Conservation (phyloP, 2,113 vertebrate species). For the Martes martes region DNA sequence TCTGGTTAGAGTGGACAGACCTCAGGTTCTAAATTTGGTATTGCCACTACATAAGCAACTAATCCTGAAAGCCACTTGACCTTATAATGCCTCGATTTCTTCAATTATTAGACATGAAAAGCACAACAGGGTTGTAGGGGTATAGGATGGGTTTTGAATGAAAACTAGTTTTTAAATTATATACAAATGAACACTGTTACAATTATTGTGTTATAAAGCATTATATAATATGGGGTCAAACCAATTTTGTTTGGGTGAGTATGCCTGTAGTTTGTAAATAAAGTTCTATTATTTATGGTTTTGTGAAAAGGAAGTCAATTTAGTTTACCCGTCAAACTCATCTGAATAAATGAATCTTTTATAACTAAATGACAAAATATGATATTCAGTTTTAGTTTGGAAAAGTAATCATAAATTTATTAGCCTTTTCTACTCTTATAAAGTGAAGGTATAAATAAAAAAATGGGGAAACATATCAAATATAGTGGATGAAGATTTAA, state of each 20-base stretch:
- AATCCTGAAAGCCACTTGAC: neutral
- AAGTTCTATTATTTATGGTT: neutral
- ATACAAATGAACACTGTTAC: neutral
- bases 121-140: neutral
- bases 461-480: neutral
- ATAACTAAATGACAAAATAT: neutral
- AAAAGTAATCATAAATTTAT: slow-evolving; percentile 17
- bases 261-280: neutral
- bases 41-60: neutral
- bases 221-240: neutral
- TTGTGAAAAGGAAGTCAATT: neutral
- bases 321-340: neutral
- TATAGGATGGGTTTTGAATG: neutral
- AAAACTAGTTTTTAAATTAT: neutral
- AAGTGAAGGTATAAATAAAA: neutral
- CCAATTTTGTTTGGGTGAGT: neutral
- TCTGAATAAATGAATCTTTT: neutral
- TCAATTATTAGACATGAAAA: neutral
- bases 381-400: neutral
- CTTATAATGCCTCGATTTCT: neutral
- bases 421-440: neutral
- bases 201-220: neutral
- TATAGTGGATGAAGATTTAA: neutral
- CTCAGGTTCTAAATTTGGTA: neutral
- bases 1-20: neutral